A percentile compares a stretch with the other conserved stretches of the same genome.
Evolutionary conservation across 2,888 invertebrate species (phyloP).

Genomic region (Cheilosia vulpina): DNA sequence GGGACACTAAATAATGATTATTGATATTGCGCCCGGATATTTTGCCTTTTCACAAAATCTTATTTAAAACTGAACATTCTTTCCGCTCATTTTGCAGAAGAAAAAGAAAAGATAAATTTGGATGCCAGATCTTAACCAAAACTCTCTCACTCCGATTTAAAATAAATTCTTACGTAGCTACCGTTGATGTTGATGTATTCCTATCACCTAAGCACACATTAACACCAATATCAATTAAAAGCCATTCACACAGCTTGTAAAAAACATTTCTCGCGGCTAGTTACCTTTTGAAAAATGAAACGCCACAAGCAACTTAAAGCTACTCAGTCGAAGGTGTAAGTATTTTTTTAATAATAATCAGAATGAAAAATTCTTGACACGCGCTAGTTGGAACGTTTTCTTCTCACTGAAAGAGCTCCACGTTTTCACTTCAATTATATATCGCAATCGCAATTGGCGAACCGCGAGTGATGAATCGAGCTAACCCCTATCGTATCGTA

Average conservation of each 20-base stretch:
- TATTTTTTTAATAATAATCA: not conserved
- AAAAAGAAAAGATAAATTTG: no score
- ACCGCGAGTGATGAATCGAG: constrained; percentile 16
- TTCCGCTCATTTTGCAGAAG: no score
- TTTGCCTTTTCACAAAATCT: no score
- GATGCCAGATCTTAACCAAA: not conserved
- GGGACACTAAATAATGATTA: no score
- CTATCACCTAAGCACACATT: not conserved
- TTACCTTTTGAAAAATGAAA: constrained; percentile 6
- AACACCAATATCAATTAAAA: not conserved
- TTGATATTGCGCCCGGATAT: no score
- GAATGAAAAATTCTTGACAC: constrained; percentile 22
- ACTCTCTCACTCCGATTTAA: no score
- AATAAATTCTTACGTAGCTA: no score
- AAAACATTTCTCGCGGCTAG: not conserved
- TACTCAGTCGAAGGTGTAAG: not conserved
- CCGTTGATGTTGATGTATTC: no score
- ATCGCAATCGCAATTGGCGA: constrained; percentile 10
- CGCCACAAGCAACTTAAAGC: not conserved
- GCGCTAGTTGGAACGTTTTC: constrained; percentile 43
- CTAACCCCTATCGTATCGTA: constrained; percentile 2
- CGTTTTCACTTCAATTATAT: constrained; percentile 49
- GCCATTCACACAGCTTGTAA: not conserved
- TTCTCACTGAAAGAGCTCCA: constrained; percentile 48
- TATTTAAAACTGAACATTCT: no score